Evolutionary conservation across 2,797 vertebrate genomes (phyloP), one percentile per base, ranked within the genome.

Genomic region (Euthynnus affinis): DNA sequence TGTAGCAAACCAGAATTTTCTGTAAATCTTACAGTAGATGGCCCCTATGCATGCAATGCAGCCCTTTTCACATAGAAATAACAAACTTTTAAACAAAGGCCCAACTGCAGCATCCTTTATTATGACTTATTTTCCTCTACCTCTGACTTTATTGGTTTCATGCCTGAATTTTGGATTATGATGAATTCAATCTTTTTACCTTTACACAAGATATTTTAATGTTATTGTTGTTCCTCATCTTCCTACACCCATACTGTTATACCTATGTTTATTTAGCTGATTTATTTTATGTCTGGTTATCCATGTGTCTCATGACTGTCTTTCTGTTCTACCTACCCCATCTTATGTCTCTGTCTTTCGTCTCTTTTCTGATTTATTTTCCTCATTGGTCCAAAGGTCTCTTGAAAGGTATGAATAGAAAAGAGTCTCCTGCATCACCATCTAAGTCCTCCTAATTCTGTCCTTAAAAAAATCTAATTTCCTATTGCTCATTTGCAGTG

Each of bases 351-450:
- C 81, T 86, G 80, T 93, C 88, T 87, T 95, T 81, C 86, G 59
- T 86, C 83, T 86, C 80, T 79, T 84, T 85, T 67, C 70, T 62
- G 83, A 76, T 89, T 87, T 82, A 59, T 82, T 83, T 88, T 87
- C 78, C 89, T 90, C 87, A 92, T 93, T 93, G 90, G 90, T 89
- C 92, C 90, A 89, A 89, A 95, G 95, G 91, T 96, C 94, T 94
- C 92, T 93, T 85, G 90, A 94, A 95, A 96, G 95, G 95, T 95
- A 96, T 94, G 94, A 93, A 80, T 88, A 82, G 80, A 84, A 63
- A 81, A 80, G 58, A 71, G 20, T 49, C 57, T 79, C 42, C 58
- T 23, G 49, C 52, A 48, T 62, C 57, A 48, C 32, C 25, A 64
- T 22, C 69, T 29, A 27, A 80, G 29, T 78, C 78, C 52, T 74